Evolutionary conservation across 2,888 invertebrate genomes (phyloP).

Genomic region (Watsonalla binaria): DNA sequence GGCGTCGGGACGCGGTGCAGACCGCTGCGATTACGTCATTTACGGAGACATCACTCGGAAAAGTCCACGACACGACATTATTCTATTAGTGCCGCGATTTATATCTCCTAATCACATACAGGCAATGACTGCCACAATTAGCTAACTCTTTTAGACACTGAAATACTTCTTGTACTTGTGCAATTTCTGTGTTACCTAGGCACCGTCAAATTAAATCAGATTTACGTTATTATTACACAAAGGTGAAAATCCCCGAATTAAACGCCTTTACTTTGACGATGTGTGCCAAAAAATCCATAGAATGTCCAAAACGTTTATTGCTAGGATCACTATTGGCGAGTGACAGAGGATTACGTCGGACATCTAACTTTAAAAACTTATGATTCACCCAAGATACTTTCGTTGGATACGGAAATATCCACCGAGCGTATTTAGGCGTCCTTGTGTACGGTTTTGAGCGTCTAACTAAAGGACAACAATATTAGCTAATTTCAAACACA

Average conservation of each 20-base stretch:
- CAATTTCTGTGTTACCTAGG: conserved; percentile 14
- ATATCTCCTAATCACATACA: conserved; percentile 41
- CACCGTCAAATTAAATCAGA: conserved; percentile 1
- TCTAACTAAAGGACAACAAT: conserved; percentile 64
- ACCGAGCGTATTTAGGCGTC: conserved; percentile 65
- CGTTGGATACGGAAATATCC: conserved; percentile 71
- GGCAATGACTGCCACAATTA: conserved; percentile 42
- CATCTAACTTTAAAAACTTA: conserved; percentile 52
- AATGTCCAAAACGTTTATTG: conserved; percentile 56
- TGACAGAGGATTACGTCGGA: conserved; percentile 63
- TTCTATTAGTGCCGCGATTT: conserved; percentile 57
- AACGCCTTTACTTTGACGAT: conserved; percentile 32
- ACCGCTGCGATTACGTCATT: conserved; percentile 59
- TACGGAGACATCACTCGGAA: conserved; percentile 52
- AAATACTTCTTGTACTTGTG: conserved; percentile 24
- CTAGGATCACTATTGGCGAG: conserved; percentile 48
- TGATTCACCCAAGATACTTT: conserved; percentile 70
- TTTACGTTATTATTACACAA: conserved; percentile 4
- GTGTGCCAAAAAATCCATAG: conserved; percentile 53
- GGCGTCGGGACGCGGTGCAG: conserved; percentile 58
- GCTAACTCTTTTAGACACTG: conserved; percentile 39
- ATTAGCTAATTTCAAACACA: conserved; percentile 35
- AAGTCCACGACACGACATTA: conserved; percentile 49
- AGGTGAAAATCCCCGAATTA: conserved; percentile 31
- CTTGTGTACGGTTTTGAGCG: conserved; percentile 62